A percentile compares a stretch with the other conserved stretches of the same genome.
Evolutionary conservation across 2,113 vertebrate genomes (phyloP).

Genomic region (Sapayoa aenigma): DNA sequence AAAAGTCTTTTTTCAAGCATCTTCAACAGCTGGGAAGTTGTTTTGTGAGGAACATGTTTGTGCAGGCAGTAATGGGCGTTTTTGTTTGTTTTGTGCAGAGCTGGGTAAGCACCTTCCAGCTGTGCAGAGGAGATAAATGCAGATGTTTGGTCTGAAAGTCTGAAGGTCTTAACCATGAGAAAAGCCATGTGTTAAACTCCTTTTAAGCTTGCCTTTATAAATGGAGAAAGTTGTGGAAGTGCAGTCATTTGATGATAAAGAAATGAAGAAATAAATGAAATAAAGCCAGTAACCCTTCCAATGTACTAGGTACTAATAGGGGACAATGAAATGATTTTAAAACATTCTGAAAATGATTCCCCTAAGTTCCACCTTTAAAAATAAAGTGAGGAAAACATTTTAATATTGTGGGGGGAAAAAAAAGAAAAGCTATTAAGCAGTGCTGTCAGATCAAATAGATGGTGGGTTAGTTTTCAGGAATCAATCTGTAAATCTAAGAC

Average conservation of each 20-base stretch:
- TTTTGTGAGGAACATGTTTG: neutral
- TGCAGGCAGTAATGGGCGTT: neutral
- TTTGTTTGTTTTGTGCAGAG: neutral
- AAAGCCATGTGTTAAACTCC: neutral
- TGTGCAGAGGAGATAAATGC: neutral
- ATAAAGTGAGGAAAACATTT: neutral
- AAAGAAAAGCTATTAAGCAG: neutral
- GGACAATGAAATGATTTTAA: neutral
- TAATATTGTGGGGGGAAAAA: neutral
- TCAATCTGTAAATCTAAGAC: conserved; percentile 12
- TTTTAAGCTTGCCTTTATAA: neutral
- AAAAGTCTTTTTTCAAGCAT: neutral
- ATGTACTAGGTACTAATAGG: neutral
- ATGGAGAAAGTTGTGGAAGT: neutral
- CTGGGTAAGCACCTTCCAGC: neutral
- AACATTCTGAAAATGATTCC: neutral
- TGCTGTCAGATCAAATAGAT: neutral
- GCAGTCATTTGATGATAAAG: neutral
- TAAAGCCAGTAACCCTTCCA: neutral
- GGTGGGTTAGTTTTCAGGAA: neutral
- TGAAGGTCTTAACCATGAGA: neutral
- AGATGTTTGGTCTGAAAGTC: neutral
- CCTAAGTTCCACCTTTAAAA: neutral
- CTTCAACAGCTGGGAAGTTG: neutral
- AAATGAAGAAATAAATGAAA: neutral